phyloP scores from a whole-genome alignment of 53 echinoderm and acorn worm genomes.

The Holothuria leucospilota region DNA sequence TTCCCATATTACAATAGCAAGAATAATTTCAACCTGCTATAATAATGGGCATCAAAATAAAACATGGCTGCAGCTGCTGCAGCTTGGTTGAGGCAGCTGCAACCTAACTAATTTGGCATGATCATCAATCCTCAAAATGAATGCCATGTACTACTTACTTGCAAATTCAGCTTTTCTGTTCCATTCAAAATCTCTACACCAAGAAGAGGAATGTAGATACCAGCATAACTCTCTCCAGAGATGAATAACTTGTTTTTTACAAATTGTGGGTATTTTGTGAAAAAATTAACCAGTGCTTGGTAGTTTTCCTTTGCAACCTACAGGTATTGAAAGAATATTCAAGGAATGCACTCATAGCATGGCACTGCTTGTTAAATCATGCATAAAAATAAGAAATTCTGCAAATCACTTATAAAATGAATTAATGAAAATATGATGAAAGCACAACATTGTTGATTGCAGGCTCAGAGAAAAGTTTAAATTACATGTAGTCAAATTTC shows the following conservation, averaged over 20 bases:
- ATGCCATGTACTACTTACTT: constrained; percentile 52
- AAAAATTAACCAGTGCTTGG: constrained; percentile 79
- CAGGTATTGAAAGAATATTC: neutral
- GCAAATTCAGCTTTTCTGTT: constrained; percentile 70
- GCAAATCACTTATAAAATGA: neutral
- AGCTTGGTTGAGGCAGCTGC: too few relatives aligned
- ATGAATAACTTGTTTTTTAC: constrained; percentile 78
- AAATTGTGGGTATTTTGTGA: constrained; percentile 82
- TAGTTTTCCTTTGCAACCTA: constrained; percentile 83
- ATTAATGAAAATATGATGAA: too few relatives aligned
- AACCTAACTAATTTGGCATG: too few relatives aligned
- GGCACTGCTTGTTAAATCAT: neutral
- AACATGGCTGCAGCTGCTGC: too few relatives aligned
- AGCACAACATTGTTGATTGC: too few relatives aligned
- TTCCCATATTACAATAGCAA: too few relatives aligned
- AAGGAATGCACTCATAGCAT: neutral
- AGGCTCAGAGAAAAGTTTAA: too few relatives aligned
- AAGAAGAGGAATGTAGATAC: constrained; percentile 86
- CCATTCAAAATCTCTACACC: constrained; percentile 69
- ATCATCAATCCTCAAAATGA: too few relatives aligned
- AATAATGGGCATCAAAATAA: too few relatives aligned
- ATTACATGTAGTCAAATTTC: too few relatives aligned
- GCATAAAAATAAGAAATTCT: neutral
- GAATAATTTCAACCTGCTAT: too few relatives aligned
- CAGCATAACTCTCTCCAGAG: constrained; percentile 91